A percentile compares a stretch with the other conserved stretches of the same genome.
Evolutionary conservation across 2,888 invertebrate genomes (phyloP).

Genomic region (Matsumyia berberina): DNA sequence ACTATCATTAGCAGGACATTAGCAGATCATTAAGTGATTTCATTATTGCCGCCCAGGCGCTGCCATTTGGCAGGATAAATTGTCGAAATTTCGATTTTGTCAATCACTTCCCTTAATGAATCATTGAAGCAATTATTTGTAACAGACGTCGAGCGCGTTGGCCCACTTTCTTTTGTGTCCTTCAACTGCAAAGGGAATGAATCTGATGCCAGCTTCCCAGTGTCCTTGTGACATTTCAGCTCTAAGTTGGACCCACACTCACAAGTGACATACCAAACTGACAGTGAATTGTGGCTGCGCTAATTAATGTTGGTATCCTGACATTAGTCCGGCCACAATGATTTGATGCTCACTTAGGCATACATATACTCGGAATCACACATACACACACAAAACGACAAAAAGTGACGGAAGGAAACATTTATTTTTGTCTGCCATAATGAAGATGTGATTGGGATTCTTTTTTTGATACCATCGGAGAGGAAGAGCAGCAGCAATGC

Average conservation of each 20-base stretch:
- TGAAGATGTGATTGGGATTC: constrained; percentile 49
- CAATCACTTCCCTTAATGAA: constrained; percentile 39
- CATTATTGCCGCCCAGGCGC: neutral
- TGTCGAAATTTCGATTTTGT: constrained; percentile 50
- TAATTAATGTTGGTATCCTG: constrained; percentile 68
- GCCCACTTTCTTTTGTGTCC: constrained; percentile 8
- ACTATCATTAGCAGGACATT: constrained; percentile 44
- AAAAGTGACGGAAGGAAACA: constrained; percentile 29
- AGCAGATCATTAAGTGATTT: constrained; percentile 48
- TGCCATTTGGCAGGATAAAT: constrained; percentile 24
- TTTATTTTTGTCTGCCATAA: constrained; percentile 49
- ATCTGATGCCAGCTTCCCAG: neutral
- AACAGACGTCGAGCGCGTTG: neutral
- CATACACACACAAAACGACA: neutral
- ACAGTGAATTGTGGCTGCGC: constrained; percentile 56
- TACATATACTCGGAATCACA: neutral
- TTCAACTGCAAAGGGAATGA: neutral
- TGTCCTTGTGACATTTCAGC: constrained; percentile 26
- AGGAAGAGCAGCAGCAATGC: neutral
- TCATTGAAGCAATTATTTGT: constrained; percentile 47
- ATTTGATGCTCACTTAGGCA: constrained; percentile 31
- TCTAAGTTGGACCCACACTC: neutral
- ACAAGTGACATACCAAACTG: constrained; percentile 49
- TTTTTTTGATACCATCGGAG: constrained; percentile 6
- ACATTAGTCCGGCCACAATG: constrained; percentile 51